Evolutionary conservation across 2,888 invertebrate genomes (phyloP), one percentile per base, ranked within the genome.

Genomic region (Iphiclides podalirius): DNA sequence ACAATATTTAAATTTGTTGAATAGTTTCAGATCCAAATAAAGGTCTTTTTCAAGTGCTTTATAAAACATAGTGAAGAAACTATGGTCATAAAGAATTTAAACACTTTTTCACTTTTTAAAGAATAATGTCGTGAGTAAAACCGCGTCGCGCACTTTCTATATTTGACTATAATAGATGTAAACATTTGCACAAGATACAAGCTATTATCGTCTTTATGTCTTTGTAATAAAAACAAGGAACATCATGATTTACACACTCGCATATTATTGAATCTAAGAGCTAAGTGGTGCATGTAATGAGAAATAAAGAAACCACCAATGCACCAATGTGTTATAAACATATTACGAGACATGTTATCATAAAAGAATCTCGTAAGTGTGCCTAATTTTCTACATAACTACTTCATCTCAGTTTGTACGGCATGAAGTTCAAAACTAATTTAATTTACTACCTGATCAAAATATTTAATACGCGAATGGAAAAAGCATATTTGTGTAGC

Each of bases 101-200:
- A 33, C 28, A 12, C 11, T 31, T 26, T 9, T 26, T n/a, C 28
- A 12, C 11, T 31, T 20, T 4, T 6, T 31, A 11, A n/a, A 15
- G 12, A 7, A 36, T 41, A 17, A 28, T 26, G 7, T 2, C 37
- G 47, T 44, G 49, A 44, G 39, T 43, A 11, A 11, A 37, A 23
- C 33, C 38, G 38, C 37, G 31, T 43, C 13, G 11, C 14, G 40
- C 17, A 44, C 47, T 44, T 47, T 44, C 44, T 40, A 44, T 28
- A 16, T 17, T 36, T 52, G 20, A 41, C 50, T 40, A 31, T 43
- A 40, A 37, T 12, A 44, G 38, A 44, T 15, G 37, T 15, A 34
- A 31, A 26, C 34, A 9, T 34, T 44, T 44, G n/a, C 12, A 4
- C 17, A 26, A 1, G 2, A 16, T 2, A 2, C 17, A 35, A 28